Percentiles rank a stretch among this genome's conserved stretches.
Evolutionary conservation across 2,797 vertebrate genomes (phyloP).

Genomic region (Falco biarmicus): DNA sequence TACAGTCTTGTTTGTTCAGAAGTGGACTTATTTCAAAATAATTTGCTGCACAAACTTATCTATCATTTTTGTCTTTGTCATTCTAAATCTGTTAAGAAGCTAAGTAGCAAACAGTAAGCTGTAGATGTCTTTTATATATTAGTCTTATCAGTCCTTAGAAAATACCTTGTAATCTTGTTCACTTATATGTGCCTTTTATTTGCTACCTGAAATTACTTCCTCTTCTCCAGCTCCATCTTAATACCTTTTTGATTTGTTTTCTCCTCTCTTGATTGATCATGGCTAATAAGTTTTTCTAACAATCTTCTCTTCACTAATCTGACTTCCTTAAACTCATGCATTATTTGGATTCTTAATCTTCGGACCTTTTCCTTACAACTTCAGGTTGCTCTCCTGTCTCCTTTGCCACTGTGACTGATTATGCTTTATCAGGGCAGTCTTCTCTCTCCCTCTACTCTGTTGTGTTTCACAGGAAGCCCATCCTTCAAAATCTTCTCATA

Average conservation of each 20-base stretch:
- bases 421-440: neutral
- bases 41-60: neutral
- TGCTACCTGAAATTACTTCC: neutral
- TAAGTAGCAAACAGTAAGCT: neutral
- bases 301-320: neutral
- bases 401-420: neutral
- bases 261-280: neutral
- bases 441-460: neutral
- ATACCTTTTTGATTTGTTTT: neutral
- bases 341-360: neutral
- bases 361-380: neutral
- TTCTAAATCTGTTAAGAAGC: neutral
- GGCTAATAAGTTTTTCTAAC: neutral
- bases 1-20: neutral
- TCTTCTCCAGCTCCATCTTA: neutral
- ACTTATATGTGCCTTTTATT: neutral
- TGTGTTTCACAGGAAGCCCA: neutral
- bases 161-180: neutral
- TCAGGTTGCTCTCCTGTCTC: neutral
- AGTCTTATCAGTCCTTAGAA: neutral
- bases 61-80: neutral
- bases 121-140: neutral
- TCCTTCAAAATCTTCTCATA: neutral
- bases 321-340: neutral
- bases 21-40: neutral